phyloP scores from a whole-genome alignment of 2,888 invertebrate species.

The Ichneumon xanthorius region DNA sequence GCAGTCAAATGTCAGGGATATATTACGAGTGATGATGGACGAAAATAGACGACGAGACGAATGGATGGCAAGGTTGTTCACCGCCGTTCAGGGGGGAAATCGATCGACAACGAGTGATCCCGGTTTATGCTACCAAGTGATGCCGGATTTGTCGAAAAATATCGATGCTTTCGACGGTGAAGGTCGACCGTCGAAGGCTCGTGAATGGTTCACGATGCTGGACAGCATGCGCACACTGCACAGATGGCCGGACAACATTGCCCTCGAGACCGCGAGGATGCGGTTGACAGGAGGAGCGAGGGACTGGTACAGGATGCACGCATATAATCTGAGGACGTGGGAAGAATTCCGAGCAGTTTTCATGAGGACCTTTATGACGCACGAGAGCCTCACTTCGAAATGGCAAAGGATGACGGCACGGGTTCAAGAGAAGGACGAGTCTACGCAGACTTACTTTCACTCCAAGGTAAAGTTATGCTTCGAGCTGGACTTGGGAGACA shows the following conservation, averaged over 20 bases:
- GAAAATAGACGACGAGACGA: conserved; percentile 15
- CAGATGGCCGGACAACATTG: conserved; percentile 35
- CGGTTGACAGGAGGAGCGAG: conserved; percentile 34
- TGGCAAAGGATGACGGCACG: conserved; percentile 28
- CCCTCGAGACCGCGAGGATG: conserved; percentile 38
- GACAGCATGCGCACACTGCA: conserved; percentile 41
- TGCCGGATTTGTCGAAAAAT: conserved; percentile 41
- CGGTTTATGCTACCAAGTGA: background rate
- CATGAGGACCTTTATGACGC: conserved; percentile 10
- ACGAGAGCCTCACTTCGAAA: conserved; percentile 24
- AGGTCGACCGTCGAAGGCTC: background rate
- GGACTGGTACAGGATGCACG: conserved; percentile 28
- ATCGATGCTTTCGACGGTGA: conserved; percentile 28
- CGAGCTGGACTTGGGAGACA: background rate
- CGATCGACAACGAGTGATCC: background rate
- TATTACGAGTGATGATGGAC: background rate
- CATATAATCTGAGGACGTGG: conserved; percentile 8
- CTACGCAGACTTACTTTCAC: conserved; percentile 12
- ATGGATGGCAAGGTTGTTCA: background rate
- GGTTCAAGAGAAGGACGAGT: conserved; percentile 29
- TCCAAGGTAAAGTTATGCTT: conserved; percentile 25
- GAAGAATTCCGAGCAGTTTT: conserved; percentile 17
- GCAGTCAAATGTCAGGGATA: background rate
- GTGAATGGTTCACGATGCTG: conserved; percentile 44
- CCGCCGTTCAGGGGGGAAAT: background rate